Percentiles rank a stretch among this genome's conserved stretches.
These are phyloP conservation scores for Equus quagga DNA, from an alignment of 2,113 vertebrate species.

Conservation along the genomic window DNA sequence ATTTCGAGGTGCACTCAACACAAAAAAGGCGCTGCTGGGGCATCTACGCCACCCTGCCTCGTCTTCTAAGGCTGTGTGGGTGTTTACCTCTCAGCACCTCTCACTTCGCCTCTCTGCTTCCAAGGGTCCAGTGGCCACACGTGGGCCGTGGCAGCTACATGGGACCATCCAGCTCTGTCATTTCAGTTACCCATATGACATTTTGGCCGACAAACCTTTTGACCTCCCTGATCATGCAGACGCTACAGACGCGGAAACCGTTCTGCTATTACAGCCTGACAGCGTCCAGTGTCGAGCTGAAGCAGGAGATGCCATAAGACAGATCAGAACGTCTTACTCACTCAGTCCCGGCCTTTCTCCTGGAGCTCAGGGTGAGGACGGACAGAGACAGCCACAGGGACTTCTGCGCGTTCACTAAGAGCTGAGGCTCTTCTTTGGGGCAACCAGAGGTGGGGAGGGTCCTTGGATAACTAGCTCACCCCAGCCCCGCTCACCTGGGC, in stretches of 20 bases:
- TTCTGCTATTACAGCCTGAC: not conserved
- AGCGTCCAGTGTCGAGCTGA: accelerated
- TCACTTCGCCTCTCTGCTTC: accelerated
- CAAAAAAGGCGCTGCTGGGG: accelerated
- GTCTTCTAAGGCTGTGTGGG: accelerated
- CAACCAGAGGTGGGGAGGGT: not conserved
- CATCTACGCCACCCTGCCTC: accelerated
- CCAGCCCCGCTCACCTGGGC: not conserved
- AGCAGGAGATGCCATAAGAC: accelerated
- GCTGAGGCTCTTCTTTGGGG: not conserved
- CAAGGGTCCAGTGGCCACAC: not conserved
- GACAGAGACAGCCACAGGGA: accelerated
- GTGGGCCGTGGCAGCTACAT: accelerated
- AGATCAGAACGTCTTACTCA: accelerated
- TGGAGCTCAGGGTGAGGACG: not conserved
- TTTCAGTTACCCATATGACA: not conserved
- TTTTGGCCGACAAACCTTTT: not conserved
- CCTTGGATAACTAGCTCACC: not conserved
- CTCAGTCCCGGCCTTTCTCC: not conserved
- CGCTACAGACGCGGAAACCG: accelerated
- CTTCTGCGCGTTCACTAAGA: accelerated
- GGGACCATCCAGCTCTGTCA: accelerated
- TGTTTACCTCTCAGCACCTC: accelerated
- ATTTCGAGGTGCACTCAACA: accelerated
- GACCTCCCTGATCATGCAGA: not conserved